Base-by-base conservation (phyloP, 35 echinoderm and acorn worm species). In the Apostichopus japonicus region DNA sequence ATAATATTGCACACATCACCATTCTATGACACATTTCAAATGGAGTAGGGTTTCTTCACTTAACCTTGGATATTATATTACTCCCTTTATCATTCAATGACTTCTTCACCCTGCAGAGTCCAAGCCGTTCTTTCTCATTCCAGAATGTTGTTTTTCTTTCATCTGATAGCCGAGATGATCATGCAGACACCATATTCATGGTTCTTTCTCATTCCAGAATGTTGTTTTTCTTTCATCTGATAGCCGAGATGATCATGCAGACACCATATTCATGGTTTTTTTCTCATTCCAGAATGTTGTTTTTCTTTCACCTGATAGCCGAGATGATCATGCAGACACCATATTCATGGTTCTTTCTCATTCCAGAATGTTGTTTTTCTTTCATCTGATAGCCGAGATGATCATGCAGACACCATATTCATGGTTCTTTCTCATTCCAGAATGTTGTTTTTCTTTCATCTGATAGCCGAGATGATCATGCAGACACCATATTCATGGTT, bases 221-320 rank as follows among this genome's bases (percentile, higher is more conserved):
- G 25, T 27, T 27, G 25, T 58, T 58, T 58, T 58, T 58, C 10
- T 11, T 58, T 79, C 44, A 11, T 79, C 24, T 51, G 3, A 0
- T 27, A 98, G 96, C 72, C 94, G 95, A 93, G 93, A 87, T 3
- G 94, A 98, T n/a, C 53, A 84, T 17, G 91, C 94, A 8, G 92
- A 98, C 52, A 92, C 83, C 51, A 95, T 93, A 5, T 98, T 94
- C 86, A 98, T 98, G 17, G 92, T 98, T 70, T 87, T 98, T 67
- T 96, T 27, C 25, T 27, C 25, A 27, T 27, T 27, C 25, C 0
- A 27, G 25, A 27, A 27, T 27, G 25, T 27, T 27, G 25, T 58
- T 58, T 58, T 58, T 58, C 10, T 11, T 58, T 79, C 44, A 11
- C 24, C 24, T 51, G 3, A 0, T 27, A 98, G 96, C 72, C 94